Evolutionary conservation across 2,113 vertebrate species (phyloP).

Genomic region (Tretioscincus oriximinensis): DNA sequence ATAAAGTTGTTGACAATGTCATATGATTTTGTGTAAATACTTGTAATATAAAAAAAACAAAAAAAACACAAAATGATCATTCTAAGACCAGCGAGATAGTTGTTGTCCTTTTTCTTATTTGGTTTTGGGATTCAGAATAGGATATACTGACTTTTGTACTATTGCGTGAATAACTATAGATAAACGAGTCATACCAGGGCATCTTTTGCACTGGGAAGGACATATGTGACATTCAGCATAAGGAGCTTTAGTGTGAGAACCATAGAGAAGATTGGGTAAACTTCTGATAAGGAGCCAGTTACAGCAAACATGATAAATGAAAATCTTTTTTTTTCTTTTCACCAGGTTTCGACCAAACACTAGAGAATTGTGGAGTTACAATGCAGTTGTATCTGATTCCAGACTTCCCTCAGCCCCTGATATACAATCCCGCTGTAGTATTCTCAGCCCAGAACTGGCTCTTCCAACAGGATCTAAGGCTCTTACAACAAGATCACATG

Average conservation of each 20-base stretch:
- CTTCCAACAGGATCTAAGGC: constrained; percentile 91
- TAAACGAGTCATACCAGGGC: background rate
- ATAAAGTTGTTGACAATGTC: too few species aligned
- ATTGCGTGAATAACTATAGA: too few species aligned
- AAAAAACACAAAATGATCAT: background rate
- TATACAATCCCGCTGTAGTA: constrained; percentile 90
- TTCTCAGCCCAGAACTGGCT: constrained; percentile 95
- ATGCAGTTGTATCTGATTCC: constrained; percentile 94
- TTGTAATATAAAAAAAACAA: background rate
- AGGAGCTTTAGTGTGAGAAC: background rate
- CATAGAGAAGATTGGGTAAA: background rate
- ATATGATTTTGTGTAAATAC: too few species aligned
- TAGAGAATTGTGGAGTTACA: constrained; percentile 95
- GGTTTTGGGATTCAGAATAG: too few species aligned
- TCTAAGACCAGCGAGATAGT: too few species aligned
- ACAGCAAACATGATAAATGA: background rate
- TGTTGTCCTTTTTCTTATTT: too few species aligned
- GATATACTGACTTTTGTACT: too few species aligned
- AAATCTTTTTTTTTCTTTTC: constrained; percentile 40
- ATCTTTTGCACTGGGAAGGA: background rate
- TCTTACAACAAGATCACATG: constrained; percentile 93
- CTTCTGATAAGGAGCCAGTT: background rate
- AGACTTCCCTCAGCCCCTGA: constrained; percentile 88
- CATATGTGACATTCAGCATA: background rate
- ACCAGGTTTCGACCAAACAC: constrained; percentile 86